Conservation (phyloP, 1,140 invertebrate genomes). For the Drosophila elegans region DNA sequence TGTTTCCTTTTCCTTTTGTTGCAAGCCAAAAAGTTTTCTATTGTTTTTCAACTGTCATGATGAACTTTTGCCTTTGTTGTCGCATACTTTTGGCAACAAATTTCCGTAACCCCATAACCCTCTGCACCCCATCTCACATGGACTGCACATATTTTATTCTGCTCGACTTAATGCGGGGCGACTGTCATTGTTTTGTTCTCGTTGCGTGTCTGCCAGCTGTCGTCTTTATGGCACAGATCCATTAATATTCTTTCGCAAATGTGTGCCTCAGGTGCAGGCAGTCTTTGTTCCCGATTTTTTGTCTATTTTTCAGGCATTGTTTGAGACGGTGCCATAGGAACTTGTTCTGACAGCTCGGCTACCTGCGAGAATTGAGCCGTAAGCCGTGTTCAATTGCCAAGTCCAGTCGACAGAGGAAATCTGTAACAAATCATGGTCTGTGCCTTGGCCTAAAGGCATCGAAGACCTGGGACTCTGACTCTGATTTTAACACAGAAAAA, state of each 20-base stretch:
- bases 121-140: constrained; percentile 38
- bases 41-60: constrained; percentile 77
- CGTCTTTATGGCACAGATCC: constrained; percentile 77
- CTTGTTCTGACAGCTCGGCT: constrained; percentile 30
- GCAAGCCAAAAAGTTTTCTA: constrained; percentile 64
- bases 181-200: constrained; percentile 68
- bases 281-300: constrained; percentile 20
- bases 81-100: constrained; percentile 77
- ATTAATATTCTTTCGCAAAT: constrained; percentile 64
- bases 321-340: constrained; percentile 56
- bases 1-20: constrained; percentile 73
- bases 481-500: constrained; percentile 3
- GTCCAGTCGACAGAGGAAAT: constrained; percentile 45
- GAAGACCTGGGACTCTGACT: not conserved
- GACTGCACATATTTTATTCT: constrained; percentile 72
- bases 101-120: constrained; percentile 68
- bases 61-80: constrained; percentile 75
- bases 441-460: constrained; percentile 47
- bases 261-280: constrained; percentile 63
- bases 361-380: constrained; percentile 60
- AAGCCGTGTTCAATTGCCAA: constrained; percentile 61
- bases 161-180: constrained; percentile 73
- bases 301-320: constrained; percentile 50
- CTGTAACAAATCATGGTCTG: constrained; percentile 71
- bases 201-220: constrained; percentile 75